A percentile compares a stretch with the other conserved stretches of the same genome.
phyloP scores from a whole-genome alignment of 2,113 vertebrate species.

The Gallinago media region DNA sequence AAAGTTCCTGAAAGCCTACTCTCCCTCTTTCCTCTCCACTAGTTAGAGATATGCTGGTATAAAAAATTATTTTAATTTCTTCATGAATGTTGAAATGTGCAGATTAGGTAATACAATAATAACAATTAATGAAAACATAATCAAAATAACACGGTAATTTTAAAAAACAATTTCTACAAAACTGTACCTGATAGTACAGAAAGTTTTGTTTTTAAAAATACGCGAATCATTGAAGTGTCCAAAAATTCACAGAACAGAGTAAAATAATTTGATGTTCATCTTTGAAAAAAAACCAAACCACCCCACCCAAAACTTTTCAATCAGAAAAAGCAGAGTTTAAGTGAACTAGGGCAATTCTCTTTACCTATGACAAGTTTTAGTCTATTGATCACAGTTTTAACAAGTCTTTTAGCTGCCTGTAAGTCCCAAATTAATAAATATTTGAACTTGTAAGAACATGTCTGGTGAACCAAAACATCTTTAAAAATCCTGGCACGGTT shows the following conservation, averaged over 20 bases:
- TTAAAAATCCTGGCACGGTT: background rate
- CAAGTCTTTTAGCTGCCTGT: background rate
- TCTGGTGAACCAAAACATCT: background rate
- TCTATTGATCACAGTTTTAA: background rate
- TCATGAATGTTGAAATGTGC: background rate
- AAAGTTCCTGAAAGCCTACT: background rate
- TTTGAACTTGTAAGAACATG: background rate
- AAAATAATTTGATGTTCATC: conserved; percentile 31
- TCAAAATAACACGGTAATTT: background rate
- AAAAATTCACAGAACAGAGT: background rate
- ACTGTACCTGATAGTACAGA: background rate
- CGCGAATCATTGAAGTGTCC: background rate
- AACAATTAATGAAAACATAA: background rate
- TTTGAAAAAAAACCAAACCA: background rate
- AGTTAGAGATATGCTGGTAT: accelerated
- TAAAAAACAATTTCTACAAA: background rate
- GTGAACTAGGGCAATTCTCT: background rate
- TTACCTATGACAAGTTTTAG: background rate
- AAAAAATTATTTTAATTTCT: background rate
- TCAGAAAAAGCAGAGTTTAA: background rate
- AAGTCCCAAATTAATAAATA: background rate
- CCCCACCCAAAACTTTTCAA: background rate
- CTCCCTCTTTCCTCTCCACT: background rate
- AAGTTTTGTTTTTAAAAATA: background rate
- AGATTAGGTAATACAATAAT: background rate